Evolutionary conservation across 2,113 vertebrate species (phyloP), one percentile per base, ranked within the genome.

Genomic region (Donacobius atricapilla): DNA sequence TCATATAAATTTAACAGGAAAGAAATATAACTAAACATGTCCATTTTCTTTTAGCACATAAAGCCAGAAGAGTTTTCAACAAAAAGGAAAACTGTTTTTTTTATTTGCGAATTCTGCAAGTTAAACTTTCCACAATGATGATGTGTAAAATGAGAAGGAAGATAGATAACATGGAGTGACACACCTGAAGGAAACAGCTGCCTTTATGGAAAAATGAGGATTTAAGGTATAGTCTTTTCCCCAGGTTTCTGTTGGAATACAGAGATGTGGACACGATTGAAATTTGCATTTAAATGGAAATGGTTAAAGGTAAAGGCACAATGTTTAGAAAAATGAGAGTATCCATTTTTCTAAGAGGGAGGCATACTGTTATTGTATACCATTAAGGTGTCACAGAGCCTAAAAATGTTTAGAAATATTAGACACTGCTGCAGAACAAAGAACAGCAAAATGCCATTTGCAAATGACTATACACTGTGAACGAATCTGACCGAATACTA

Each of bases 201-300:
- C 76, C 42, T 83, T 96, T 91, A 95, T 92, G 57, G 57, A 64
- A 89, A 96, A 97, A 97, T 97, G 71, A 93, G 96, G 97, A 95
- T 97, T 95, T 97, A 87, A 97, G 96, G 96, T 96, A 93, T 85
- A 96, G 81, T 85, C 94, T 96, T 97, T 97, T 97, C 87, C 35
- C 7, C 24, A 23, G 12, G 57, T 72, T 96, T 94, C 22, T n/a
- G 73, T 75, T 95, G 95, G 88, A 97, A 96, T 92, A 97, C 93
- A 97, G 96, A 97, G 97, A 96, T 93, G 96, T 98, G 97, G 97
- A 97, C 98, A 97, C 97, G 98, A 98, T 98, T 98, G 98, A 98
- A 98, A 98, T 98, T 98, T 98, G 97, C 98, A 98, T 98, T 98
- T 98, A 98, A 98, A 98, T 98, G 94, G 97, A 98, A 98, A 97